phyloP scores from a whole-genome alignment of 2,888 invertebrate species.

The Altica lythri region DNA sequence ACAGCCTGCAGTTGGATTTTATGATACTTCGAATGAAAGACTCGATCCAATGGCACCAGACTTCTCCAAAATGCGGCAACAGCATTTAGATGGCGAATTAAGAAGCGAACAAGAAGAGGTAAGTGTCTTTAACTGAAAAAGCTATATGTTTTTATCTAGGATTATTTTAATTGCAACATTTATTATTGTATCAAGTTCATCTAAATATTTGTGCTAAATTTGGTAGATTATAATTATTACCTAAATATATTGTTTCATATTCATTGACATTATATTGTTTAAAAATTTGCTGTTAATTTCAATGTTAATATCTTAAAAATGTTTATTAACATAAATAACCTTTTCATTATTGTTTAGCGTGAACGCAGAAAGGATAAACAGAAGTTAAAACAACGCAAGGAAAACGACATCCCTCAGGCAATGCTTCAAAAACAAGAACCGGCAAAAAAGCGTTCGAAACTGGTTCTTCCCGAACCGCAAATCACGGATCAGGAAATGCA shows the following conservation, averaged over 20 bases:
- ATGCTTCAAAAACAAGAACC: slow-evolving; percentile 89
- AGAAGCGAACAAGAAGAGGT: slow-evolving; percentile 91
- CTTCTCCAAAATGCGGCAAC: slow-evolving; percentile 87
- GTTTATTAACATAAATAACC: too few relatives aligned
- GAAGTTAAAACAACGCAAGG: slow-evolving; percentile 92
- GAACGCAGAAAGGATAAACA: slow-evolving; percentile 95
- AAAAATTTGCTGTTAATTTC: too few relatives aligned
- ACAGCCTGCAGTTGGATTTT: slow-evolving; percentile 88
- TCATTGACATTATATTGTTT: too few relatives aligned
- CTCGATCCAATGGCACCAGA: slow-evolving; percentile 89
- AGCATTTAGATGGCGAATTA: slow-evolving; percentile 90
- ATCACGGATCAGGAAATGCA: slow-evolving; percentile 92
- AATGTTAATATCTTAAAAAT: too few relatives aligned
- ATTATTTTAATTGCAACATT: too few relatives aligned
- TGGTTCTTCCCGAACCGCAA: slow-evolving; percentile 95
- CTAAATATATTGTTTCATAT: too few relatives aligned
- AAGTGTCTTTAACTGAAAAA: too few relatives aligned
- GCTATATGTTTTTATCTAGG: too few relatives aligned
- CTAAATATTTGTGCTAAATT: too few relatives aligned
- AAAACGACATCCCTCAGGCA: slow-evolving; percentile 91
- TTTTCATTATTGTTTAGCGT: too few relatives aligned
- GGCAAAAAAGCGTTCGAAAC: slow-evolving; percentile 88
- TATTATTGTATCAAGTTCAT: too few relatives aligned
- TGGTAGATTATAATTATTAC: too few relatives aligned
- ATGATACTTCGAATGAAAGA: slow-evolving; percentile 88